These are phyloP conservation scores for Pantelozetes paolii DNA, from an alignment of 2,888 invertebrate species.

Conservation along the genomic window DNA sequence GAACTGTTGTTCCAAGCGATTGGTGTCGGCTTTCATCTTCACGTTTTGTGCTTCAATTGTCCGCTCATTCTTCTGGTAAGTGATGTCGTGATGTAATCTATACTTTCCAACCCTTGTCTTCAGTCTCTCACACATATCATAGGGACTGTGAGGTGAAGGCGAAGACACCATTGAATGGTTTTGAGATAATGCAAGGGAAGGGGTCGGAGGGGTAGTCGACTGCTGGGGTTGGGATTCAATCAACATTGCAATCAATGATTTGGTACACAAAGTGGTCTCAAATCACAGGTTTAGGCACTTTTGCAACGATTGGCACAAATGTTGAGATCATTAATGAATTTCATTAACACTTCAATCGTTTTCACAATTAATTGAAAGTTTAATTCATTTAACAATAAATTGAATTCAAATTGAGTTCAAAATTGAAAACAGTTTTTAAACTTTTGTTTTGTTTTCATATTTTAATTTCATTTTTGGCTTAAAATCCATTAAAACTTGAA, in stretches of 20 bases:
- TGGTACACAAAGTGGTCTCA: background rate
- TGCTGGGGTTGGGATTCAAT: conserved; percentile 28
- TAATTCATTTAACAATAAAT: background rate
- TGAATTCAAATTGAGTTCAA: background rate
- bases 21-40: conserved; percentile 21
- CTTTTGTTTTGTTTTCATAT: too few species aligned
- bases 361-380: background rate
- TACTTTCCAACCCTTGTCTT: background rate
- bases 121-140: background rate
- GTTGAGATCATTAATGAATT: conserved; percentile 12
- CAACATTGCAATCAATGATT: background rate
- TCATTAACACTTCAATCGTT: background rate
- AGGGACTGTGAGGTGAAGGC: background rate
- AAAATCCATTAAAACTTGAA: too few species aligned
- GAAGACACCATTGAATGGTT: conserved; percentile 11
- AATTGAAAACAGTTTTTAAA: background rate
- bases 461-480: too few species aligned
- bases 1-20: conserved; percentile 20
- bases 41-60: conserved; percentile 27
- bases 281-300: conserved; percentile 29
- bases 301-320: conserved; percentile 12
- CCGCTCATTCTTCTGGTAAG: conserved; percentile 20
- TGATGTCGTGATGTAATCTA: background rate
- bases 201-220: conserved; percentile 26
- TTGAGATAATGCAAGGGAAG: background rate